These are phyloP conservation scores for Tenodera sinensis DNA, from an alignment of 2,888 invertebrate genomes.

Conservation along the genomic window DNA sequence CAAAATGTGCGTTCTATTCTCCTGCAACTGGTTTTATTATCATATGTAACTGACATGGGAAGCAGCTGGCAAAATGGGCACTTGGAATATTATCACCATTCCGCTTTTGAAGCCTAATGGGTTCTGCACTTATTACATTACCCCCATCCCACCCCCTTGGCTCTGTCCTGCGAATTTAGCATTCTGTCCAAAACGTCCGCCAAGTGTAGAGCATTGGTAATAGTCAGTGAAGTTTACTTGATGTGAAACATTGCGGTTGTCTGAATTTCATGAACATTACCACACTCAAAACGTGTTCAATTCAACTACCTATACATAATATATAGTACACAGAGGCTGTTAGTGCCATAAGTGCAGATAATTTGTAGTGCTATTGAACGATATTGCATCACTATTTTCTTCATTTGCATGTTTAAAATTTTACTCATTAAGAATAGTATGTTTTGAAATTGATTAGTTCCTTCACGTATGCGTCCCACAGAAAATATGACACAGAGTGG, in stretches of 20 bases:
- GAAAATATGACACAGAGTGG: too few relatives aligned
- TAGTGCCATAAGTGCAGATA: too few relatives aligned
- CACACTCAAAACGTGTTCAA: too few relatives aligned
- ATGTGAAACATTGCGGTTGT: neutral
- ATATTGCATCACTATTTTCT: too few relatives aligned
- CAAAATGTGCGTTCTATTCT: neutral
- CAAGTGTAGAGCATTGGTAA: neutral
- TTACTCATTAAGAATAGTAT: too few relatives aligned
- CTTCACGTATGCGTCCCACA: too few relatives aligned
- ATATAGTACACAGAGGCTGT: too few relatives aligned
- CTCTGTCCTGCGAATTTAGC: neutral
- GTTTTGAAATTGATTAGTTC: too few relatives aligned
- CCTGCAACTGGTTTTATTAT: neutral
- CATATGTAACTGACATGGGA: neutral
- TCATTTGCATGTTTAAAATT: too few relatives aligned
- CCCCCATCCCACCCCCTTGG: neutral
- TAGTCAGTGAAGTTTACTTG: neutral
- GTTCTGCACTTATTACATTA: neutral
- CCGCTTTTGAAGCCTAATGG: neutral
- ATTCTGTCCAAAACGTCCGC: neutral
- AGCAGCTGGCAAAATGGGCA: neutral
- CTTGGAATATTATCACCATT: neutral
- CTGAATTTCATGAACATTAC: neutral
- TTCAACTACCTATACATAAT: too few relatives aligned
- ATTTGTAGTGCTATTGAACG: too few relatives aligned